Percentiles rank a stretch among this genome's conserved stretches.
These are phyloP conservation scores for Calyptommatus sinebrachiatus DNA, from an alignment of 2,113 vertebrate genomes.

Conservation along the genomic window DNA sequence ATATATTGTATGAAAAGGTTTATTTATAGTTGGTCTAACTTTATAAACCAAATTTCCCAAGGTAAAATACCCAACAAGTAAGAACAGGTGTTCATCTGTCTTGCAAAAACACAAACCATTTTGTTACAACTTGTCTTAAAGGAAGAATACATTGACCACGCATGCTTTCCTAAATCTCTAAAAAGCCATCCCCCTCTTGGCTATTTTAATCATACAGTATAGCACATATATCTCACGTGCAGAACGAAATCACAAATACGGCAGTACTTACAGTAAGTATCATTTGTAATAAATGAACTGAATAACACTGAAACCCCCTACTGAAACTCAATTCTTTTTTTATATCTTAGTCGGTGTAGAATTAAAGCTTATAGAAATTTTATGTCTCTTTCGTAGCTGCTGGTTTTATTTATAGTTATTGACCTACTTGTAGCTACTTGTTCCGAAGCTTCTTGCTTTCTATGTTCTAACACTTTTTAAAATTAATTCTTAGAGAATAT, in stretches of 20 bases:
- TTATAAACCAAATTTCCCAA: background rate
- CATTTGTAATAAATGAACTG: background rate
- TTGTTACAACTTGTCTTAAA: background rate
- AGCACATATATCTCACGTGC: too few species aligned
- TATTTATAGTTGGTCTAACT: constrained; percentile 12
- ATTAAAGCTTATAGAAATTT: background rate
- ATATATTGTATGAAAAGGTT: constrained; percentile 6
- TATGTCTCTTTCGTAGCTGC: constrained; percentile 19
- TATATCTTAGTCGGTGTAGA: background rate
- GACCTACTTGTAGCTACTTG: constrained; percentile 19
- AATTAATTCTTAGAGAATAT: constrained; percentile 15
- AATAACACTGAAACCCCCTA: background rate
- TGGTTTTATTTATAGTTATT: background rate
- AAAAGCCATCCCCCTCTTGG: background rate
- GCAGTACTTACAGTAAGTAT: background rate
- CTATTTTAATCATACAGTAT: background rate
- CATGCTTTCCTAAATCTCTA: background rate
- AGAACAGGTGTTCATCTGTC: constrained; percentile 7
- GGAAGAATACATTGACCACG: constrained; percentile 18
- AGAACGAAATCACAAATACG: background rate
- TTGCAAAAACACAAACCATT: constrained; percentile 3
- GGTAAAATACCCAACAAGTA: constrained; percentile 29
- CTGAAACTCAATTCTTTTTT: background rate
- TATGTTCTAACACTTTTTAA: constrained; percentile 37
- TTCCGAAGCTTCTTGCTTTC: background rate